Evolutionary conservation across 2,113 vertebrate species (phyloP).

Genomic region (Gyps fulvus): DNA sequence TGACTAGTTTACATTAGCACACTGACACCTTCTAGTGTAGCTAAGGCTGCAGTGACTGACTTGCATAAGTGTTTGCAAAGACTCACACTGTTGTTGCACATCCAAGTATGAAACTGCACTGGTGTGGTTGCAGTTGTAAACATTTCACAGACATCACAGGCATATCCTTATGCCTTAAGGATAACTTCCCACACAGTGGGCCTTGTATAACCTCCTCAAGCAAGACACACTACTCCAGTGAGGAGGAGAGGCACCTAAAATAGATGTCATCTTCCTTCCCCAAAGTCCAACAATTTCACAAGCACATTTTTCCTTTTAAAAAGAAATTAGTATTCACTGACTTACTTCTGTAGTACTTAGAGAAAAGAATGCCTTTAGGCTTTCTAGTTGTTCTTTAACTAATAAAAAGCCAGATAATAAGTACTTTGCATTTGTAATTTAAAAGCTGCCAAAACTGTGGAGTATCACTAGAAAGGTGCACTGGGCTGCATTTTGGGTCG

Average conservation of each 20-base stretch:
- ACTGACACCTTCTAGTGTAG: neutral
- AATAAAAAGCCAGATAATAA: neutral
- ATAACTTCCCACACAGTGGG: neutral
- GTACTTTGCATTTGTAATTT: neutral
- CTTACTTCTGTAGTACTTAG: neutral
- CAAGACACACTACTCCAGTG: neutral
- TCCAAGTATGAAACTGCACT: neutral
- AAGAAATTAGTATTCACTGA: neutral
- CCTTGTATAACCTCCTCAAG: neutral
- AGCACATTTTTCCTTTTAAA: neutral
- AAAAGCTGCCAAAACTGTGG: neutral
- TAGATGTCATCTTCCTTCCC: neutral
- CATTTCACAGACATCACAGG: neutral
- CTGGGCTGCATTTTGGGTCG: neutral
- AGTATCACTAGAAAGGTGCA: neutral
- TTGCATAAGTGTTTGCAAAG: neutral
- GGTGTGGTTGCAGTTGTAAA: neutral
- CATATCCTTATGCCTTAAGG: neutral
- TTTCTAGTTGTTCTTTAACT: neutral
- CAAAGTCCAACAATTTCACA: neutral
- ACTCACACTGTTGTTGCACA: neutral
- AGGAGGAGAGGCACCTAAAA: neutral
- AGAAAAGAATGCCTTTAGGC: neutral
- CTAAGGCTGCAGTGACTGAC: neutral
- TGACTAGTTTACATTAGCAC: neutral